These are phyloP conservation scores for Mugil cephalus DNA, from an alignment of 2,113 vertebrate genomes.

Conservation along the genomic window DNA sequence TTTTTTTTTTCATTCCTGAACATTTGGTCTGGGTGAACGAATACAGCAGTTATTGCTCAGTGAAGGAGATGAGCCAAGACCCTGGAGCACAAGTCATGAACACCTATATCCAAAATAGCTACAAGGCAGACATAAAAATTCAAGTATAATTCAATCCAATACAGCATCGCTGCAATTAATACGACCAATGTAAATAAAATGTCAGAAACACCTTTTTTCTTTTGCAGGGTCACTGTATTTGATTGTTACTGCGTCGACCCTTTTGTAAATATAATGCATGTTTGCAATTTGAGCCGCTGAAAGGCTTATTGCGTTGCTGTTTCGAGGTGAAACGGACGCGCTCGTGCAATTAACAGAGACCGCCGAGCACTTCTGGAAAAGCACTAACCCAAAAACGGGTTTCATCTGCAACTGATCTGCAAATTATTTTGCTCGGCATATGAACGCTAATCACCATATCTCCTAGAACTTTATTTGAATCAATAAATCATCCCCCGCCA, in stretches of 20 bases:
- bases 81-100: constrained; percentile 13
- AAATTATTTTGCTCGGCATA: background rate
- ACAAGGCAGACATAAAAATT: background rate
- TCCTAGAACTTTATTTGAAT: constrained; percentile 34
- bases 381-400: constrained; percentile 3
- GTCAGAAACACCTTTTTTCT: background rate
- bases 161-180: constrained; percentile 7
- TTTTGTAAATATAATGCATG: background rate
- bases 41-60: constrained; percentile 24
- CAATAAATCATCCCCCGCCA: constrained; percentile 4
- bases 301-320: background rate
- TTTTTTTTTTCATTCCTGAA: background rate
- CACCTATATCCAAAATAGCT: constrained; percentile 19
- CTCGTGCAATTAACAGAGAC: background rate
- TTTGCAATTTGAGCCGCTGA: constrained; percentile 22
- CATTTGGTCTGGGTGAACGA: background rate
- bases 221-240: constrained; percentile 7
- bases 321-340: constrained; percentile 8
- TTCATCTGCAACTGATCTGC: background rate
- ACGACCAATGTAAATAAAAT: constrained; percentile 19
- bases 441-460: constrained; percentile 17
- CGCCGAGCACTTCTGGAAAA: background rate
- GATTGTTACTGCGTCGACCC: constrained; percentile 1
- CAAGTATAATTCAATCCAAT: constrained; percentile 12
- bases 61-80: constrained; percentile 22